A percentile compares a stretch with the other conserved stretches of the same genome.
These are phyloP conservation scores for Tigriopus californicus DNA, from an alignment of 2,888 invertebrate genomes.

Conservation along the genomic window DNA sequence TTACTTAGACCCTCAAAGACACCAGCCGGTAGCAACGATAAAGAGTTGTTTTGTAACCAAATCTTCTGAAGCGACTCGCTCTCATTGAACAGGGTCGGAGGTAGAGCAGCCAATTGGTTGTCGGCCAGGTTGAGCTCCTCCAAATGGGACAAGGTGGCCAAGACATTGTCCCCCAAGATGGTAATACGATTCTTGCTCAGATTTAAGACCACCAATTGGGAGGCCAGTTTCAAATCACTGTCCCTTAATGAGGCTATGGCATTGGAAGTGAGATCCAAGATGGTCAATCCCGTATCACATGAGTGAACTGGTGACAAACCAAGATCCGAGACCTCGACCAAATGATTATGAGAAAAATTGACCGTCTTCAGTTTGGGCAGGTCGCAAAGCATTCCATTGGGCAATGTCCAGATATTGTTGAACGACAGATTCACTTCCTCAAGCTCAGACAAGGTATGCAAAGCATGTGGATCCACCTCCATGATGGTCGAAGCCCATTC, in stretches of 20 bases:
- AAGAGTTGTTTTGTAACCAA: slow-evolving; percentile 51
- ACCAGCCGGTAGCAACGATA: slow-evolving; percentile 52
- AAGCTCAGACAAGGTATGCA: slow-evolving; percentile 55
- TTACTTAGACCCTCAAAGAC: slow-evolving; percentile 51
- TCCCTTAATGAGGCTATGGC: slow-evolving; percentile 49
- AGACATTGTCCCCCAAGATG: slow-evolving; percentile 50
- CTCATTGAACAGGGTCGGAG: slow-evolving; percentile 54
- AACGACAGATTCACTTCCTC: slow-evolving; percentile 65
- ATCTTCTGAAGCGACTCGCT: slow-evolving; percentile 49
- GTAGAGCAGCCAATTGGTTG: slow-evolving; percentile 53
- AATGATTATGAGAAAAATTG: slow-evolving; percentile 60
- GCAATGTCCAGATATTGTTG: slow-evolving; percentile 75
- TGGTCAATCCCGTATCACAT: slow-evolving; percentile 22
- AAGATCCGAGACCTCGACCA: slow-evolving; percentile 68
- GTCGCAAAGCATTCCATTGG: slow-evolving; percentile 63
- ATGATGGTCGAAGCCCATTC: slow-evolving; percentile 66
- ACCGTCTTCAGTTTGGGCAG: slow-evolving; percentile 54
- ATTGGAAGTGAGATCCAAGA: slow-evolving; percentile 51
- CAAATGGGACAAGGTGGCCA: slow-evolving; percentile 46
- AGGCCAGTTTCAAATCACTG: slow-evolving; percentile 47
- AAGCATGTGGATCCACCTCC: slow-evolving; percentile 50
- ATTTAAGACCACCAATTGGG: slow-evolving; percentile 46
- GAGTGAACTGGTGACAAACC: slow-evolving; percentile 34
- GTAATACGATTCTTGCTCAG: slow-evolving; percentile 57
- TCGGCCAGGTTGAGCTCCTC: slow-evolving; percentile 55